Base-by-base conservation (phyloP, 2,888 invertebrate genomes). In the Callimorpha dominula region DNA sequence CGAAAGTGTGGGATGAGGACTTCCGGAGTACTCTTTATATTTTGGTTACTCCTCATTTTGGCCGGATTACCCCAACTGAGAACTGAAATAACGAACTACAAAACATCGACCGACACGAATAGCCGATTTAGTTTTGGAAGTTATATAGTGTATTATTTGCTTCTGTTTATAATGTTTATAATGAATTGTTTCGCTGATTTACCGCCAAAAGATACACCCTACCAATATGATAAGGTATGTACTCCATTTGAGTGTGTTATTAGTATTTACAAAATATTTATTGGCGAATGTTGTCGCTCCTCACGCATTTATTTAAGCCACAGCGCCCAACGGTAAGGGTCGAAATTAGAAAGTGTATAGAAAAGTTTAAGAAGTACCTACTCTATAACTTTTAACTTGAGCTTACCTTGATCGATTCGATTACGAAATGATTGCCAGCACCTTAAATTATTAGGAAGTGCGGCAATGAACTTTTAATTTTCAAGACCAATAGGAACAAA, bases 1-100 rank as follows among this genome's bases (percentile, higher is more conserved):
- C 97, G 97, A 83, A 97, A 97, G 88, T 96, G 97, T 94, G 99
- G 99, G 11, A 96, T 98, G 82, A 96, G 98, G 86, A 97, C 98
- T 11, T 99, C 99, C 7, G 99, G 99, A 9, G 96, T 98, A 68
- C 95, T 98, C 80, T 99, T 99, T 91, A 91, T 98, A 75, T 99
- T 99, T 93, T 99, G 99, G 99, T 95, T 99, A 20, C 88, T 98
- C 0, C 91, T 98, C 71, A 94, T 96, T 0, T 42, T 99, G 20
- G 97, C 97, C 67, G 98, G 98, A 6, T 94, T 97, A 75, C 96
- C 98, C 3, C 97, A 97, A 79, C 97, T 98, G 83, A 96, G 98
- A 84, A 97, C 97, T 49, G 97, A 97, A 90, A 92, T 96, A 0
- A 68, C 89, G 42, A 88, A 91, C 57, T 87, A 90, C 52, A 86